phyloP scores from a whole-genome alignment of 2,888 invertebrate species.

The Aphodius granarius region DNA sequence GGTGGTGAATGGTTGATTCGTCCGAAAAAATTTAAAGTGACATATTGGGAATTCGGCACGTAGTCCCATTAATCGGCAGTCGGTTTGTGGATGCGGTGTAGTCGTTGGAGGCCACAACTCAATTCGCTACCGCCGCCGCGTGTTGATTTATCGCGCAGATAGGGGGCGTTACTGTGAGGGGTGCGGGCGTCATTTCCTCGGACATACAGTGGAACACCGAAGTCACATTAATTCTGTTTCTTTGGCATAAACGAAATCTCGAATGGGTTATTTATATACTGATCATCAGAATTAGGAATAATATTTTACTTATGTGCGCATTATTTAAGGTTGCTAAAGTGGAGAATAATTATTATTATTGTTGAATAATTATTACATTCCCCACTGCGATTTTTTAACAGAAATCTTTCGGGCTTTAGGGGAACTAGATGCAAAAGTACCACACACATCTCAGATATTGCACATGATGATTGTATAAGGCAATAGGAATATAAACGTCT shows the following conservation, averaged over 20 bases:
- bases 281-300: too few relatives aligned
- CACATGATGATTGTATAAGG: too few relatives aligned
- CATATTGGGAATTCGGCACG: conserved; percentile 13
- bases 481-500: too few relatives aligned
- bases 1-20: not conserved
- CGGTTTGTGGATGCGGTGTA: not conserved
- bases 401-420: too few relatives aligned
- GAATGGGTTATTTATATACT: not conserved
- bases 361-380: too few relatives aligned
- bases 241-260: too few relatives aligned
- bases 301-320: too few relatives aligned
- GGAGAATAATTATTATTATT: too few relatives aligned
- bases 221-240: not conserved
- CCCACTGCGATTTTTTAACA: too few relatives aligned
- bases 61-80: conserved; percentile 10
- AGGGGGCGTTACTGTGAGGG: not conserved
- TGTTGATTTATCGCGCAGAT: conserved; percentile 14
- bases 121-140: conserved; percentile 12
- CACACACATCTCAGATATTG: too few relatives aligned
- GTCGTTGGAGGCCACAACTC: conserved; percentile 11
- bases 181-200: not conserved
- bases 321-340: too few relatives aligned
- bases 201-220: not conserved
- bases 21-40: conserved; percentile 8
- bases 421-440: too few relatives aligned